A percentile compares a stretch with the other conserved stretches of the same genome.
Conservation (phyloP, 2,797 vertebrate species). For the Phoebastria nigripes region DNA sequence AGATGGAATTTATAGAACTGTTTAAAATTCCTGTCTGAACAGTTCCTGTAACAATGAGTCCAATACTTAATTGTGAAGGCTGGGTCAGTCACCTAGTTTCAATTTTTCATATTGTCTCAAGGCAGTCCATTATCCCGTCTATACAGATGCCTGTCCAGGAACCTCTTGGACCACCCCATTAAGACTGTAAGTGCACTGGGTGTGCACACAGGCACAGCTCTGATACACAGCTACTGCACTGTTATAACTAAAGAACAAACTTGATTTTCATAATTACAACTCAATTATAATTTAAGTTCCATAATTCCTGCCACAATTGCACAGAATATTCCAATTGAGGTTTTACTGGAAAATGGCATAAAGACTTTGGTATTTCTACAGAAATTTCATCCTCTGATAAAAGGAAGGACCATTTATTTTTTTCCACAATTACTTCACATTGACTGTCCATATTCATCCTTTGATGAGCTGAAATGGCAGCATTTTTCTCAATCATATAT, state of each 20-base stretch:
- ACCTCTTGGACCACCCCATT: fast-evolving
- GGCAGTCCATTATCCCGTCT: background rate
- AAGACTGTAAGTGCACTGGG: background rate
- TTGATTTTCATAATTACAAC: background rate
- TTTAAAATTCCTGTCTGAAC: background rate
- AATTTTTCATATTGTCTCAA: background rate
- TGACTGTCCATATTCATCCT: background rate
- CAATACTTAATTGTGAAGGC: background rate
- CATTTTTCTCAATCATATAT: background rate
- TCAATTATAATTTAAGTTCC: background rate
- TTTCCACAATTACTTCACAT: background rate
- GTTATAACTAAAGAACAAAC: background rate
- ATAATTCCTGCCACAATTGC: background rate
- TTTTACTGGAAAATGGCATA: background rate
- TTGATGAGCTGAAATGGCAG: background rate
- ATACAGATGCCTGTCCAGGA: background rate
- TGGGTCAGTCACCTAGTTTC: background rate
- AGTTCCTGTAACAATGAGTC: background rate
- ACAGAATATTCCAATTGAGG: background rate
- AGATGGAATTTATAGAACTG: background rate
- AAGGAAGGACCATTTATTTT: background rate
- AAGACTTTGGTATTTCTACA: background rate
- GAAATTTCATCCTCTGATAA: background rate
- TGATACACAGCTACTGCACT: background rate
- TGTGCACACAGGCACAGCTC: background rate